Conservation (phyloP, 2,797 vertebrate species). For the Erethizon dorsatum region DNA sequence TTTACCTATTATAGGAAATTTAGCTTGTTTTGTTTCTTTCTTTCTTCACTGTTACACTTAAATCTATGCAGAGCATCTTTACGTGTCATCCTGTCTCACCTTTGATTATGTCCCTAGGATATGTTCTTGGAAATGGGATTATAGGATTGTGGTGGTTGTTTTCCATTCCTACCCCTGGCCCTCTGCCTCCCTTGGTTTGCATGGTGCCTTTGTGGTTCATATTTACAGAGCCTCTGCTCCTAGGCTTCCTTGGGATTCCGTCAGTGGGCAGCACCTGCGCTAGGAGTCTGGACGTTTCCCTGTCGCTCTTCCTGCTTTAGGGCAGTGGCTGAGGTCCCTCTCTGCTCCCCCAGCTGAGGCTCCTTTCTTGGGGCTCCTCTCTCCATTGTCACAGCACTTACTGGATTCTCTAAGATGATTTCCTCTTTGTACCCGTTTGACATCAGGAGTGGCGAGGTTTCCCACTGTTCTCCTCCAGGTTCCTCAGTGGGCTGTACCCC, state of each 20-base stretch:
- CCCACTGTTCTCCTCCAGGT: not conserved
- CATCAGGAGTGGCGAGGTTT: not conserved
- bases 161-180: not conserved
- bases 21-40: not conserved
- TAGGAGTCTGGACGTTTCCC: not conserved
- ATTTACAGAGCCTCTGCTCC: not conserved
- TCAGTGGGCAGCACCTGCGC: not conserved
- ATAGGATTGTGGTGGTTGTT: not conserved
- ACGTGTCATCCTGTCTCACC: not conserved
- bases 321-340: not conserved
- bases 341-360: not conserved
- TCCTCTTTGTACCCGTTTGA: not conserved
- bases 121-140: constrained; percentile 18
- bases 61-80: not conserved
- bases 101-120: constrained; percentile 38
- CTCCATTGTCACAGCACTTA: not conserved
- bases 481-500: not conserved
- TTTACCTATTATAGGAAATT: constrained; percentile 1
- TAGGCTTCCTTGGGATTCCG: constrained; percentile 2
- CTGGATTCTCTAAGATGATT: not conserved
- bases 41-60: constrained; percentile 17
- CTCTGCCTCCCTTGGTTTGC: not conserved
- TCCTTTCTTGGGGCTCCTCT: not conserved
- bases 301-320: not conserved
- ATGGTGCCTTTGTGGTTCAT: not conserved